Conservation (phyloP, 92 coral and sea anemone genomes). For the Hydrozoanthus gracilis region DNA sequence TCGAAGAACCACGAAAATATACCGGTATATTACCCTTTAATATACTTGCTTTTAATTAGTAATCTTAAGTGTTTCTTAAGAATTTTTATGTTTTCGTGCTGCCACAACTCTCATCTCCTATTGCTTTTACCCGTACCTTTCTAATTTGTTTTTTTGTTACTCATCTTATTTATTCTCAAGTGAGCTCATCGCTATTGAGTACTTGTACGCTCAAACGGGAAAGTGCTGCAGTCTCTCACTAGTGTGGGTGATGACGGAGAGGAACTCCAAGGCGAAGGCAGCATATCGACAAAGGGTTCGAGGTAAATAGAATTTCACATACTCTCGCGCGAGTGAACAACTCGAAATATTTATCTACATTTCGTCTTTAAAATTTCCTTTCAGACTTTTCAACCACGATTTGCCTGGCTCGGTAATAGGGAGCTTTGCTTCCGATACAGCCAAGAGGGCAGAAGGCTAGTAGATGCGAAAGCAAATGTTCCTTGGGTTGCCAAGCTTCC, state of each 20-base stretch:
- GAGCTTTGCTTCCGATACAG: too few species aligned
- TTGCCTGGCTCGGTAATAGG: too few species aligned
- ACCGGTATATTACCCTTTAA: conserved; percentile 32
- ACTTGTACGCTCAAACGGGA: conserved; percentile 45
- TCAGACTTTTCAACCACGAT: too few species aligned
- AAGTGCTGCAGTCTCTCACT: not conserved
- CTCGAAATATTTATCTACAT: too few species aligned
- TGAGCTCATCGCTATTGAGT: conserved; percentile 57
- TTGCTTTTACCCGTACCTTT: not conserved
- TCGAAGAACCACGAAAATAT: conserved; percentile 44
- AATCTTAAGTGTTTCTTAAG: too few species aligned
- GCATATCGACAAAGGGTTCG: not conserved
- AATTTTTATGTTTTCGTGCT: too few species aligned
- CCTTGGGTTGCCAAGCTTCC: too few species aligned
- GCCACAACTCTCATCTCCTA: too few species aligned
- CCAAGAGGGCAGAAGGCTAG: not conserved
- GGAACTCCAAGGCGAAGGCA: not conserved
- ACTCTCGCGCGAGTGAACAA: too few species aligned
- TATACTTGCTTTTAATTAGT: too few species aligned
- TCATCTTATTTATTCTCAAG: conserved; percentile 10
- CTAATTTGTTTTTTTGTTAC: not conserved
- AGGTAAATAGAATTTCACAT: not conserved
- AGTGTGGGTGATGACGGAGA: not conserved
- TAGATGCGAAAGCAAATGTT: not conserved
- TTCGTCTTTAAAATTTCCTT: too few species aligned